These are phyloP conservation scores for Regulus satrapa DNA, from an alignment of 2,113 vertebrate species.

Conservation along the genomic window DNA sequence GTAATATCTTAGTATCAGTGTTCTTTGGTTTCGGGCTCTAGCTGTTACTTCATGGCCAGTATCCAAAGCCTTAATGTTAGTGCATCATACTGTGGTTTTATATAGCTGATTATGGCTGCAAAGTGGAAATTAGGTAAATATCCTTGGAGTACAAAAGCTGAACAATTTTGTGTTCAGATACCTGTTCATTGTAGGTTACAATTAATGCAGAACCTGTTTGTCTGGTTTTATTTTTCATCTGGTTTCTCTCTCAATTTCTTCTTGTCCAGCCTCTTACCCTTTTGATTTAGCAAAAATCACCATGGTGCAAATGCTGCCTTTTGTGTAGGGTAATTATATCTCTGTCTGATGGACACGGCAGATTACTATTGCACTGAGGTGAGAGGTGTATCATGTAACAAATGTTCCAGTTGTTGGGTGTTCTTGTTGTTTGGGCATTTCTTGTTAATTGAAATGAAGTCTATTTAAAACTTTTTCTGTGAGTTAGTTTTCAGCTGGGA, in stretches of 20 bases:
- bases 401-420: constrained; percentile 4
- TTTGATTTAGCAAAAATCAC: not conserved
- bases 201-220: constrained; percentile 27
- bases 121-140: not conserved
- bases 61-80: not conserved
- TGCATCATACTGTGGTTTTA: not conserved
- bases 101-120: not conserved
- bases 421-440: not conserved
- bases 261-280: not conserved
- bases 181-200: not conserved
- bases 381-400: not conserved
- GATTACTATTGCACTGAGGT: not conserved
- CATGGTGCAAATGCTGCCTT: not conserved
- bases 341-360: not conserved
- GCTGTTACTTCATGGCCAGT: not conserved
- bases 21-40: not conserved
- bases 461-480: not conserved
- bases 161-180: not conserved
- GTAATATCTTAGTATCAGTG: not conserved
- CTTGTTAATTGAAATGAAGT: not conserved
- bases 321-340: constrained; percentile 32
- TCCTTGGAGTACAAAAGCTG: not conserved
- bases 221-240: constrained; percentile 22
- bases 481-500: not conserved
- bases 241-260: not conserved